Conservation (phyloP, 2,113 vertebrate species). For the Xyliphius kryptos region DNA sequence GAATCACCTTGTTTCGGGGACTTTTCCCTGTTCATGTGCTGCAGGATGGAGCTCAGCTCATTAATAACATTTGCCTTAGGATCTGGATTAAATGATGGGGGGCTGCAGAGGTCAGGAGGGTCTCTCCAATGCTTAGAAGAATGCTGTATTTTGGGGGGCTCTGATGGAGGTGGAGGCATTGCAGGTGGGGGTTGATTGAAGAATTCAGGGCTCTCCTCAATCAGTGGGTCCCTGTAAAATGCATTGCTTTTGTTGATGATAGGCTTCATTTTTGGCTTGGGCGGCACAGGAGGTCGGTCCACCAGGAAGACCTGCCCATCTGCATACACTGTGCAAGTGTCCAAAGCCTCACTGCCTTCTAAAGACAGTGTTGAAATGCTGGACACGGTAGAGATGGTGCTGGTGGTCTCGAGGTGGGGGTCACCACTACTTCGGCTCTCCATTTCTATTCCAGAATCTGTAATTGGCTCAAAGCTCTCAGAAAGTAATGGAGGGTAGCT, state of each 20-base stretch:
- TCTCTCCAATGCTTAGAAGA: conserved; percentile 94
- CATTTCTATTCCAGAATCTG: conserved; percentile 88
- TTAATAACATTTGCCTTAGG: conserved; percentile 90
- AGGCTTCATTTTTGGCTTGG: conserved; percentile 94
- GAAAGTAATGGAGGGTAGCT: conserved; percentile 73
- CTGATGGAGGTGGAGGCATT: conserved; percentile 72
- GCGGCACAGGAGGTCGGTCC: conserved; percentile 92
- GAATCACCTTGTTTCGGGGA: conserved; percentile 79
- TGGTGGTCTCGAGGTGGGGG: conserved; percentile 92
- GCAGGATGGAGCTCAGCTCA: conserved; percentile 93
- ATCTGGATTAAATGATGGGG: conserved; percentile 75
- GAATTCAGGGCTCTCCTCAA: conserved; percentile 80
- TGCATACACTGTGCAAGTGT: conserved; percentile 87
- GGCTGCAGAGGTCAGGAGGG: conserved; percentile 76
- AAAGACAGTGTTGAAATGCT: conserved; percentile 96
- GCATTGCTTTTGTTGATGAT: conserved; percentile 83
- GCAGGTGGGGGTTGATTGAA: conserved; percentile 77
- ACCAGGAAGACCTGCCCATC: conserved; percentile 85
- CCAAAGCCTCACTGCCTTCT: conserved; percentile 82
- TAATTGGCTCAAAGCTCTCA: conserved; percentile 75
- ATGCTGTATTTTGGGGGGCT: conserved; percentile 73
- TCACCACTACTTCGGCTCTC: conserved; percentile 91
- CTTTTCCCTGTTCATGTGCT: conserved; percentile 91
- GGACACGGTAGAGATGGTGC: conserved; percentile 90
- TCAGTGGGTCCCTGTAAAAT: conserved; percentile 82